These are phyloP conservation scores for Tetranychus cinnabarinus DNA, from an alignment of 1,140 invertebrate genomes.

Conservation along the genomic window DNA sequence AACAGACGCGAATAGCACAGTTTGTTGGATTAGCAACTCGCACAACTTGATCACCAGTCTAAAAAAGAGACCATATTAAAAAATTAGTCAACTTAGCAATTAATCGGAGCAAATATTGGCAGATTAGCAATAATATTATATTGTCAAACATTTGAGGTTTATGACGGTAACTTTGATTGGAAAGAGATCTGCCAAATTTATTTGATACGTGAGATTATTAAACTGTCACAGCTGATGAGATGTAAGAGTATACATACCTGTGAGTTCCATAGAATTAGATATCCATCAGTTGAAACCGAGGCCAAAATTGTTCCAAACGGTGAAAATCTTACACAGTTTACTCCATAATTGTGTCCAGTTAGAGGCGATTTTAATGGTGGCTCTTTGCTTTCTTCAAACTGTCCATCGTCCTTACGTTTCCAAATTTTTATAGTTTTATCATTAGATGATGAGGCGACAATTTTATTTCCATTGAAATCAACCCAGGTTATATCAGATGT, in stretches of 20 bases:
- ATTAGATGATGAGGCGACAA: slow-evolving; percentile 20
- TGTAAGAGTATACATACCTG: slow-evolving; percentile 17
- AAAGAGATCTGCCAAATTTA: no score
- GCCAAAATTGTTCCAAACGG: slow-evolving; percentile 42
- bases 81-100: neutral
- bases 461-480: slow-evolving; percentile 17
- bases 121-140: neutral
- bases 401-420: slow-evolving; percentile 12
- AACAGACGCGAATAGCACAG: slow-evolving; percentile 35
- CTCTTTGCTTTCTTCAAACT: slow-evolving; percentile 12
- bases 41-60: slow-evolving; percentile 33
- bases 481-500: slow-evolving; percentile 14
- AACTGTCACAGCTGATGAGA: neutral
- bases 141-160: neutral
- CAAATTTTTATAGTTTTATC: slow-evolving; percentile 25
- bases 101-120: neutral
- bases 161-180: no score
- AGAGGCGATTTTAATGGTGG: slow-evolving; percentile 20
- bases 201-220: neutral
- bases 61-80: slow-evolving; percentile 5
- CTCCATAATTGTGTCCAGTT: slow-evolving; percentile 22
- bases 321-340: slow-evolving; percentile 32
- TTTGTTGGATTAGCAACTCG: slow-evolving; percentile 38
- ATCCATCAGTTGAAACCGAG: slow-evolving; percentile 44
- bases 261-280: slow-evolving; percentile 40